Conservation (phyloP, 2,113 vertebrate genomes). For the Aleadryas rufinucha region DNA sequence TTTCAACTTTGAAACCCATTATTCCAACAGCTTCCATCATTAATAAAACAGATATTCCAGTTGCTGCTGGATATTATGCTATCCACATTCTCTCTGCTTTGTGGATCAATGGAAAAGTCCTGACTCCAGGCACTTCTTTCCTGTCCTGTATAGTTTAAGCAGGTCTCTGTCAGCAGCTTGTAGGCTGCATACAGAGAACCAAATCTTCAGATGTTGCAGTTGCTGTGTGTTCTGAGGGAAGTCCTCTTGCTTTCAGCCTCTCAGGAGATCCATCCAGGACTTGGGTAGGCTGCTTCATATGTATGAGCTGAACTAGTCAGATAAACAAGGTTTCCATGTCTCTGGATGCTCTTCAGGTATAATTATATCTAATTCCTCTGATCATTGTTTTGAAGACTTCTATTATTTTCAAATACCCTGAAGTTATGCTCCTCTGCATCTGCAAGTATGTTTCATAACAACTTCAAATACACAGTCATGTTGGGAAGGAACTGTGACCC, state of each 20-base stretch:
- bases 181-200: not conserved
- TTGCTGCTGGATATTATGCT: not conserved
- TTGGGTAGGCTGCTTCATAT: not conserved
- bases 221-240: not conserved
- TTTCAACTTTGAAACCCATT: not conserved
- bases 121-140: not conserved
- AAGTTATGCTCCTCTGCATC: not conserved
- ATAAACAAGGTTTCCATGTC: not conserved
- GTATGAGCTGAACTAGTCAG: not conserved
- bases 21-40: not conserved
- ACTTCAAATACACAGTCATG: not conserved
- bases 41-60: not conserved
- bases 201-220: not conserved
- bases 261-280: not conserved
- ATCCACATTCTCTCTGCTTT: not conserved
- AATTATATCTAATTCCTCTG: not conserved
- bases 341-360: not conserved
- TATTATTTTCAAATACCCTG: not conserved
- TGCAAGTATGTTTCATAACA: not conserved
- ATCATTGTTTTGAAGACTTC: not conserved
- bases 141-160: not conserved
- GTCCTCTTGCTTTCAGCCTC: not conserved
- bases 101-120: not conserved
- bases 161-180: not conserved
- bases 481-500: not conserved